phyloP scores from a whole-genome alignment of 2,888 invertebrate genomes.

The Pandemis heparana region DNA sequence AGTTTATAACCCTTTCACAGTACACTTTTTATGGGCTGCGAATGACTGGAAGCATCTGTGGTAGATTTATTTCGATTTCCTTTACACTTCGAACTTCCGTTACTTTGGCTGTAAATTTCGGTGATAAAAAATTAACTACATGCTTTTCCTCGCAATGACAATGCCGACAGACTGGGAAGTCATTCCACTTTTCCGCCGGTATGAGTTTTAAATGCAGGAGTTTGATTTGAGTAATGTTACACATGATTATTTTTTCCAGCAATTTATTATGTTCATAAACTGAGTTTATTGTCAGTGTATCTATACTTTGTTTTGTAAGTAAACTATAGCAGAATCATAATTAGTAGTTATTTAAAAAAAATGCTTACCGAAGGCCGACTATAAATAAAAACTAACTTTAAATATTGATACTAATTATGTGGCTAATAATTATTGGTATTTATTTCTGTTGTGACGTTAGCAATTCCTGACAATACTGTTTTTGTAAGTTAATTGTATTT shows the following conservation, averaged over 20 bases:
- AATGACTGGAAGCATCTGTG: slow-evolving; percentile 80
- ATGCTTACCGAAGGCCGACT: too few relatives aligned
- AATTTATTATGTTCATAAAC: too few relatives aligned
- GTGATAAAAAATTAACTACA: slow-evolving; percentile 74
- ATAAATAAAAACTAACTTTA: too few relatives aligned
- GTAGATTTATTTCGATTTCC: slow-evolving; percentile 81
- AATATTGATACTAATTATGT: too few relatives aligned
- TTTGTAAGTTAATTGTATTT: too few relatives aligned
- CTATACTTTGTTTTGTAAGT: too few relatives aligned
- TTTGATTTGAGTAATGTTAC: slow-evolving; percentile 4
- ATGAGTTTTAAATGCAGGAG: slow-evolving; percentile 23
- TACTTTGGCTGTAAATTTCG: slow-evolving; percentile 69
- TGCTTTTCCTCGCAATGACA: slow-evolving; percentile 60
- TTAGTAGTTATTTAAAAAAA: too few relatives aligned
- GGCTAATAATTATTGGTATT: too few relatives aligned
- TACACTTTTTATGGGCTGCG: slow-evolving; percentile 75
- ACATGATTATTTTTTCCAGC: background rate
- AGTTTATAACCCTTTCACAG: slow-evolving; percentile 75
- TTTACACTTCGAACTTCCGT: slow-evolving; percentile 78
- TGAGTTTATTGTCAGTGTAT: too few relatives aligned
- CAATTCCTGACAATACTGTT: too few relatives aligned
- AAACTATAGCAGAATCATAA: too few relatives aligned
- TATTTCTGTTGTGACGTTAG: too few relatives aligned
- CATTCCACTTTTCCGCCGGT: slow-evolving; percentile 39
- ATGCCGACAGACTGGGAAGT: slow-evolving; percentile 53